A percentile compares a stretch with the other conserved stretches of the same genome.
Evolutionary conservation across 2,888 invertebrate species (phyloP).

Genomic region (Drosophila nr. medialis): DNA sequence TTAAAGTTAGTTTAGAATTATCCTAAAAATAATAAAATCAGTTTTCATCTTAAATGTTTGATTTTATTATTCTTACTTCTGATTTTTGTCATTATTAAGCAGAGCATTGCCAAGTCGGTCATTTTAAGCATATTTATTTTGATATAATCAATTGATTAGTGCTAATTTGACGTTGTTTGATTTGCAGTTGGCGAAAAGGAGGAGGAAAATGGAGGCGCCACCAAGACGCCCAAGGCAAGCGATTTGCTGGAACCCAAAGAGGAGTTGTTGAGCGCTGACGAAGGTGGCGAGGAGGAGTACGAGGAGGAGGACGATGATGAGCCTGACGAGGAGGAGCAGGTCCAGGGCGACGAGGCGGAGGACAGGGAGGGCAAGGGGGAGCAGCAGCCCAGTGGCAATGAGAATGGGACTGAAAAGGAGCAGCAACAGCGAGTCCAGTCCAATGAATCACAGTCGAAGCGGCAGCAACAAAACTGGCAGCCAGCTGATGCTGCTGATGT

Average conservation of each 20-base stretch:
- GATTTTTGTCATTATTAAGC: neutral
- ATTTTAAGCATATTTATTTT: neutral
- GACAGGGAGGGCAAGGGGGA: constrained; percentile 32
- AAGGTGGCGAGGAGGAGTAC: constrained; percentile 38
- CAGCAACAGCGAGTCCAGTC: constrained; percentile 29
- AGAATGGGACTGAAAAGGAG: constrained; percentile 46
- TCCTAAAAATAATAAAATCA: too few relatives aligned
- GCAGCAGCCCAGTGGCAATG: constrained; percentile 45
- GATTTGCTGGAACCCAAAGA: constrained; percentile 81
- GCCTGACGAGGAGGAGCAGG: constrained; percentile 62
- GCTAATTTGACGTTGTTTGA: constrained; percentile 13
- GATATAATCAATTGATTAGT: constrained; percentile 54
- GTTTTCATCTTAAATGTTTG: too few relatives aligned
- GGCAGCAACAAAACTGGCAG: constrained; percentile 53
- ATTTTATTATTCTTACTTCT: too few relatives aligned
- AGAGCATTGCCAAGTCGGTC: constrained; percentile 10
- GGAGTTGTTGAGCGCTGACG: constrained; percentile 77
- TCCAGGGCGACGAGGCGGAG: constrained; percentile 33
- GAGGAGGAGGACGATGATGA: constrained; percentile 39
- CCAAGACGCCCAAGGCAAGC: constrained; percentile 34
- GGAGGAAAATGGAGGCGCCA: constrained; percentile 53
- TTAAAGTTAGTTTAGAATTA: neutral
- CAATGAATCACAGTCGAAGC: constrained; percentile 62
- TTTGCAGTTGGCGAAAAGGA: constrained; percentile 73
- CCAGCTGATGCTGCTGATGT: constrained; percentile 65